A percentile compares a stretch with the other conserved stretches of the same genome.
Conservation (phyloP, 2,113 vertebrate species). For the Bubo blakistoni region DNA sequence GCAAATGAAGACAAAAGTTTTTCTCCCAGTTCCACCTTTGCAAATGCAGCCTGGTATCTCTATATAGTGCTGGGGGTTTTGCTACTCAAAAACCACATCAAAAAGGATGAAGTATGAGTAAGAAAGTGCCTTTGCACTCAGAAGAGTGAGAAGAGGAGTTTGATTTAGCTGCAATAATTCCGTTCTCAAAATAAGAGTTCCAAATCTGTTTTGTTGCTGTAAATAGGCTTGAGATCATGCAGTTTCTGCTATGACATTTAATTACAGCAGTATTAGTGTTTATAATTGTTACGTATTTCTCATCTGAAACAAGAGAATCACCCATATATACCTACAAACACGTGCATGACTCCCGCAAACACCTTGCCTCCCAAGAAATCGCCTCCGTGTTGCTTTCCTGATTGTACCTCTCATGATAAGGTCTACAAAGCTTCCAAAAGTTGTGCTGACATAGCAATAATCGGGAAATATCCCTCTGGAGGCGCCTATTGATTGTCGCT, state of each 20-base stretch:
- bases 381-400: accelerated
- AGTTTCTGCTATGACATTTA: neutral
- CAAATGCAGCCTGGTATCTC: neutral
- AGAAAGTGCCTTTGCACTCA: neutral
- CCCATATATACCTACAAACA: neutral
- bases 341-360: accelerated
- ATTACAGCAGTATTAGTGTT: neutral
- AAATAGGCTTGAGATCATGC: accelerated
- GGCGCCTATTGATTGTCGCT: conserved; percentile 22
- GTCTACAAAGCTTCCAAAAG: conserved; percentile 31
- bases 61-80: neutral
- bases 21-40: neutral
- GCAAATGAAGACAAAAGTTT: neutral
- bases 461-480: conserved; percentile 48
- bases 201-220: neutral
- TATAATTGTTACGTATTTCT: neutral
- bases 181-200: neutral
- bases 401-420: neutral
- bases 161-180: neutral
- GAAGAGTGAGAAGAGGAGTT: neutral
- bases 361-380: neutral
- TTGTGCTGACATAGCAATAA: conserved; percentile 29
- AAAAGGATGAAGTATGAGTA: neutral
- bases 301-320: neutral
- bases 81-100: neutral